phyloP scores from a whole-genome alignment of 1,140 invertebrate species.

The Pteromalus puparum region DNA sequence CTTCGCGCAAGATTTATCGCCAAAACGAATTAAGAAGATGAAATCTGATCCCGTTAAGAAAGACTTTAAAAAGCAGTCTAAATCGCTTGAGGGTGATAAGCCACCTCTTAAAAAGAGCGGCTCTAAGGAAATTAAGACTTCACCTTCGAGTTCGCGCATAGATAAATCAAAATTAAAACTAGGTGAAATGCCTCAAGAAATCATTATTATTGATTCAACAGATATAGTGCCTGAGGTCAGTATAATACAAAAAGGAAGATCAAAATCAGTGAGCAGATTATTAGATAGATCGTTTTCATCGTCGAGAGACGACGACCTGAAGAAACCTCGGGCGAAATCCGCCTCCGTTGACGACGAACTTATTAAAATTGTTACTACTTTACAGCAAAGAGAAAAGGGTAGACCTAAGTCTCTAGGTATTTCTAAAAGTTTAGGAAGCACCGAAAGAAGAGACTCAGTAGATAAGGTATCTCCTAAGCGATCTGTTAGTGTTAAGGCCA shows the following conservation, averaged over 20 bases:
- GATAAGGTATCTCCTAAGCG: slow-evolving; percentile 71
- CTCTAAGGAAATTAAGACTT: slow-evolving; percentile 67
- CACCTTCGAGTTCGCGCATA: slow-evolving; percentile 67
- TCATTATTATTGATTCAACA: slow-evolving; percentile 73
- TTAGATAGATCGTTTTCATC: slow-evolving; percentile 65
- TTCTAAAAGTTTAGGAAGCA: slow-evolving; percentile 71
- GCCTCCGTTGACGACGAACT: slow-evolving; percentile 72
- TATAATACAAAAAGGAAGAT: slow-evolving; percentile 73
- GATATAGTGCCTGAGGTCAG: slow-evolving; percentile 70
- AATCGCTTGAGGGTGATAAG: slow-evolving; percentile 73
- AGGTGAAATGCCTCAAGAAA: slow-evolving; percentile 73
- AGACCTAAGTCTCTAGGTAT: slow-evolving; percentile 71
- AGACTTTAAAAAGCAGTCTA: slow-evolving; percentile 73
- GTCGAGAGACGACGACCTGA: slow-evolving; percentile 66
- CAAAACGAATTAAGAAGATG: slow-evolving; percentile 66
- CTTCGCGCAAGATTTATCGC: slow-evolving; percentile 71
- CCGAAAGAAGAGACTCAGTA: slow-evolving; percentile 69
- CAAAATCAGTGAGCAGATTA: slow-evolving; percentile 70
- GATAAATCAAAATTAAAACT: slow-evolving; percentile 73
- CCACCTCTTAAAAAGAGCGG: slow-evolving; percentile 68
- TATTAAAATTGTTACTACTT: slow-evolving; percentile 61
- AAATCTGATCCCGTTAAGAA: slow-evolving; percentile 69
- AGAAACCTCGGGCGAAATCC: slow-evolving; percentile 66
- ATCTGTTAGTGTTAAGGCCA: slow-evolving; percentile 56
- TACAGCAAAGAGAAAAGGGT: slow-evolving; percentile 63